Percentiles rank a stretch among this genome's conserved stretches.
phyloP scores from a whole-genome alignment of 2,113 vertebrate species.

The Chionodraco myersi region DNA sequence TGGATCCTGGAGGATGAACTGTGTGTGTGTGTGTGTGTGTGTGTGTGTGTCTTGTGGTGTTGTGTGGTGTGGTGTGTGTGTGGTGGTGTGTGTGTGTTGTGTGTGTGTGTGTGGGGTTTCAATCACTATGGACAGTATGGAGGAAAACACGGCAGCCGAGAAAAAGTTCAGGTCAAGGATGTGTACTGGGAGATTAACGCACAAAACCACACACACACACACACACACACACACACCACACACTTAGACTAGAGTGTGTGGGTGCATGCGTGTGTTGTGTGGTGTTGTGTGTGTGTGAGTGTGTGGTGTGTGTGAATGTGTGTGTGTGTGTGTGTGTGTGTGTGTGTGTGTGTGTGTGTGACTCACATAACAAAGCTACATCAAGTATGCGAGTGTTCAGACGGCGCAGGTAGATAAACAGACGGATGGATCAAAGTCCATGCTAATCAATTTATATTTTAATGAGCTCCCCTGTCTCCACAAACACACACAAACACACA shows the following conservation, averaged over 20 bases:
- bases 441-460: slow-evolving; percentile 79
- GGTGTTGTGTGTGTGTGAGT: neutral
- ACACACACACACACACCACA: no score
- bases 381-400: slow-evolving; percentile 55
- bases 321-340: slow-evolving; percentile 8
- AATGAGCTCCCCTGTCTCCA: slow-evolving; percentile 75
- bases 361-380: slow-evolving; percentile 46
- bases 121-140: slow-evolving; percentile 45
- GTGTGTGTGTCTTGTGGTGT: slow-evolving; percentile 22
- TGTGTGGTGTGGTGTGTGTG: neutral
- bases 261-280: neutral
- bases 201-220: slow-evolving; percentile 1
- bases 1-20: slow-evolving; percentile 29
- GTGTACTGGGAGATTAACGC: slow-evolving; percentile 4
- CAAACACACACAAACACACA: slow-evolving; percentile 37
- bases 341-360: slow-evolving; percentile 7
- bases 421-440: slow-evolving; percentile 75
- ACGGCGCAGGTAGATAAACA: slow-evolving; percentile 57
- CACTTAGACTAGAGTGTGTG: neutral
- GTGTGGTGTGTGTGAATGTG: slow-evolving; percentile 1
- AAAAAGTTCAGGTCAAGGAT: slow-evolving; percentile 42
- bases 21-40: slow-evolving; percentile 1
- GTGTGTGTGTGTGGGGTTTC: slow-evolving; percentile 6
- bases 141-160: slow-evolving; percentile 22
- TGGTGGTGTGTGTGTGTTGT: slow-evolving; percentile 5